Percentiles rank a stretch among this genome's conserved stretches.
phyloP scores from a whole-genome alignment of 2,113 vertebrate species.

The Micronycteris hirsuta region DNA sequence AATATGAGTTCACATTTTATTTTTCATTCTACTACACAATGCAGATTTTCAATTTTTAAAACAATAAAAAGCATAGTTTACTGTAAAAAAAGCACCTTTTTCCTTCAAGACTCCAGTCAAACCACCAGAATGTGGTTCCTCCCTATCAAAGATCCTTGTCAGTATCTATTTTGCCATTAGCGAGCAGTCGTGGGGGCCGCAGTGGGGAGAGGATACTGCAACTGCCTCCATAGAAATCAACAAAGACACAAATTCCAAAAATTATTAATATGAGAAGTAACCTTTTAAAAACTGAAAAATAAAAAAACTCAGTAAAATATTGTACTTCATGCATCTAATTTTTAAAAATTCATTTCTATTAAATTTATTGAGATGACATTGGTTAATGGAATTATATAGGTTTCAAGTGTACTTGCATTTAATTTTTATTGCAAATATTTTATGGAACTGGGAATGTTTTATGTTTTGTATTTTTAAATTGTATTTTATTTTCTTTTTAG shows the following conservation, averaged over 20 bases:
- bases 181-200: too few species aligned
- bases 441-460: neutral
- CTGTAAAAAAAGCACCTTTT: neutral
- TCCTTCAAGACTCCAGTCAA: neutral
- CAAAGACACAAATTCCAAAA: neutral
- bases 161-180: neutral
- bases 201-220: neutral
- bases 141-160: neutral
- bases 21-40: neutral
- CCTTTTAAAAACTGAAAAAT: neutral
- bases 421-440: constrained; percentile 17
- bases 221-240: neutral
- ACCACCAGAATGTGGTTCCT: neutral
- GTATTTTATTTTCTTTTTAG: neutral
- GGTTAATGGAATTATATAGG: neutral
- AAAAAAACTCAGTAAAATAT: neutral
- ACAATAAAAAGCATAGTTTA: neutral
- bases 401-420: neutral
- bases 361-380: neutral
- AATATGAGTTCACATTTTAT: neutral
- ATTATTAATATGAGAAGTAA: neutral
- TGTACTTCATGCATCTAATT: neutral
- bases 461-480: neutral
- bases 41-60: neutral
- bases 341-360: neutral